Percentiles rank a stretch among this genome's conserved stretches.
Conservation (phyloP, 92 coral and sea anemone species). For the Zoanthus solanderi region DNA sequence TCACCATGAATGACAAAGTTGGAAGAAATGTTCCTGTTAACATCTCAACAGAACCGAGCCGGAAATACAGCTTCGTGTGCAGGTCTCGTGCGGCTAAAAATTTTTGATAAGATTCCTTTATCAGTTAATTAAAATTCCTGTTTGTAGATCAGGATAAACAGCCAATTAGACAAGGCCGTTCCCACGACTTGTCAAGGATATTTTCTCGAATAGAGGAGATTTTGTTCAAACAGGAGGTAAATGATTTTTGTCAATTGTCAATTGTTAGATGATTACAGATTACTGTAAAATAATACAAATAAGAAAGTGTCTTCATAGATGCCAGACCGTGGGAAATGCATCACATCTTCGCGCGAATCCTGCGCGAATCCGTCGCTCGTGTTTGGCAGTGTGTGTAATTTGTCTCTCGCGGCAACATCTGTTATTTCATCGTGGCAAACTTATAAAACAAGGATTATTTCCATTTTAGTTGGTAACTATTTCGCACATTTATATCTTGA, state of each 20-base stretch:
- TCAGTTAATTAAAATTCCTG: slow-evolving; percentile 51
- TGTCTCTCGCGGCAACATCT: background rate
- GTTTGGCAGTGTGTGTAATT: background rate
- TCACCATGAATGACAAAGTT: background rate
- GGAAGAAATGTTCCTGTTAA: background rate
- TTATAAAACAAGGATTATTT: slow-evolving; percentile 7
- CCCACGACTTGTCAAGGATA: slow-evolving; percentile 89
- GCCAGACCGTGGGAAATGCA: slow-evolving; percentile 48
- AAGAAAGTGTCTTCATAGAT: slow-evolving; percentile 1
- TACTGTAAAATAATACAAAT: slow-evolving; percentile 47
- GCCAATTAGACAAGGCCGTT: slow-evolving; percentile 77
- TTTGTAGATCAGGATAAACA: slow-evolving; percentile 44
- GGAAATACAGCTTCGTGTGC: slow-evolving; percentile 29
- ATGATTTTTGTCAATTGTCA: slow-evolving; percentile 52
- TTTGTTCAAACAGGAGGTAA: slow-evolving; percentile 62
- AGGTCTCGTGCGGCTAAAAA: slow-evolving; percentile 41
- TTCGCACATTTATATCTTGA: background rate
- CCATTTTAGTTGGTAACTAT: background rate
- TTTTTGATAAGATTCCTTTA: slow-evolving; percentile 40
- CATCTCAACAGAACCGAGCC: slow-evolving; percentile 16
- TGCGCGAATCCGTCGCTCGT: slow-evolving; percentile 10
- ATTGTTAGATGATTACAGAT: slow-evolving; percentile 46
- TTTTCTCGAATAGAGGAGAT: slow-evolving; percentile 71
- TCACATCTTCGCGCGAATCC: background rate
- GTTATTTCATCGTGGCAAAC: slow-evolving; percentile 20